A percentile compares a stretch with the other conserved stretches of the same genome.
Evolutionary conservation across 2,888 invertebrate species (phyloP).

Genomic region (Pseudococcus viburni): DNA sequence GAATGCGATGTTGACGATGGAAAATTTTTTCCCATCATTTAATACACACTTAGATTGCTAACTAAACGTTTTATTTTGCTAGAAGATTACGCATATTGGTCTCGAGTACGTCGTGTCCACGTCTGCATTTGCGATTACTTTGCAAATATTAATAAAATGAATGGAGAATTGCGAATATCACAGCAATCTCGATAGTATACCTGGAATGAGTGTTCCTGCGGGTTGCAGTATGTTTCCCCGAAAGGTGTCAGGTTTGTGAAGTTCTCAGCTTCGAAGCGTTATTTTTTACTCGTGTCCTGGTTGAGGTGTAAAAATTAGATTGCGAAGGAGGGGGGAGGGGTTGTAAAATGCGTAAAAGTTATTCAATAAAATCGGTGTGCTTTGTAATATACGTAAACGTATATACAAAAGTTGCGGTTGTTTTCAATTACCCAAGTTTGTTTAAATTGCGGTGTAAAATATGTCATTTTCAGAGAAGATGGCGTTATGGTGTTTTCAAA

Average conservation of each 20-base stretch:
- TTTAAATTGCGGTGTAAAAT: not conserved
- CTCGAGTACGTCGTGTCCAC: not conserved
- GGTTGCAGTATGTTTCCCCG: not conserved
- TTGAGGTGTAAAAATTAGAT: not conserved
- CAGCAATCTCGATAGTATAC: not conserved
- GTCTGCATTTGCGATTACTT: not conserved
- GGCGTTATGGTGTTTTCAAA: not conserved
- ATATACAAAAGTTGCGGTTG: not conserved
- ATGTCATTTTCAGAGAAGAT: not conserved
- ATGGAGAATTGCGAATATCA: not conserved
- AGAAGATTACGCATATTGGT: not conserved
- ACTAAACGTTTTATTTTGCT: conserved; percentile 3
- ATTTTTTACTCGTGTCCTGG: not conserved
- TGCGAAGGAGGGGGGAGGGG: not conserved
- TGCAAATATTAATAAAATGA: not conserved
- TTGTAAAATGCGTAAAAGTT: not conserved
- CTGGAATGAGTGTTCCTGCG: not conserved
- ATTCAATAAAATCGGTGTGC: not conserved
- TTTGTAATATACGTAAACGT: not conserved
- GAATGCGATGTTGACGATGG: not conserved
- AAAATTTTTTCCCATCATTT: not conserved
- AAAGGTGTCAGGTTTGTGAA: not conserved
- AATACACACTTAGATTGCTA: not conserved
- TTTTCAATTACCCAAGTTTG: conserved; percentile 14
- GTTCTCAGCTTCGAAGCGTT: not conserved